A percentile compares a stretch with the other conserved stretches of the same genome.
Evolutionary conservation across 2,888 invertebrate species (phyloP).

Genomic region (Calliscelio sp.): DNA sequence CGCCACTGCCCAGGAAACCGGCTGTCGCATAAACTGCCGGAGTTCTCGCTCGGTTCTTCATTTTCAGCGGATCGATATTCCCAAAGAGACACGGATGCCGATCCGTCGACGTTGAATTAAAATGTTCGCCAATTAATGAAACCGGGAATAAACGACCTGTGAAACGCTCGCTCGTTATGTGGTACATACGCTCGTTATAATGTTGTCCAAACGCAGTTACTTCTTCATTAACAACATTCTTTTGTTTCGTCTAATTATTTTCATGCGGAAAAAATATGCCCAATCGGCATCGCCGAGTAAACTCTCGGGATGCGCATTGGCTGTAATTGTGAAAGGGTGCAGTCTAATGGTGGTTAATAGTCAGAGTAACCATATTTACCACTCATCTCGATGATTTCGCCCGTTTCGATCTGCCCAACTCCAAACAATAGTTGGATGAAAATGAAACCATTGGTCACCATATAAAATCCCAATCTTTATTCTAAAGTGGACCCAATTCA

Average conservation of each 20-base stretch:
- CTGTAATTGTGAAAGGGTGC: background rate
- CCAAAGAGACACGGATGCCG: constrained; percentile 65
- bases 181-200: constrained; percentile 59
- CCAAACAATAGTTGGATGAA: too few relatives aligned
- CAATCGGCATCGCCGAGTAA: background rate
- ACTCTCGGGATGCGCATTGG: background rate
- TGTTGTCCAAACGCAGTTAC: constrained; percentile 60
- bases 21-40: constrained; percentile 64
- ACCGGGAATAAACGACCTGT: constrained; percentile 70
- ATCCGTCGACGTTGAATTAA: constrained; percentile 62
- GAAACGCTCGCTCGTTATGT: constrained; percentile 65
- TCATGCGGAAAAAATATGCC: constrained; percentile 1
- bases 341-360: too few relatives aligned
- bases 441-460: too few relatives aligned
- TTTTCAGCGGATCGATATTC: constrained; percentile 70
- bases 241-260: constrained; percentile 58
- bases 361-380: too few relatives aligned
- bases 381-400: too few relatives aligned
- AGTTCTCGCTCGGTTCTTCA: constrained; percentile 64
- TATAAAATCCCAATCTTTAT: too few relatives aligned
- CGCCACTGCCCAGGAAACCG: constrained; percentile 75
- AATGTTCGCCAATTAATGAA: constrained; percentile 74
- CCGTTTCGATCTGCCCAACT: too few relatives aligned
- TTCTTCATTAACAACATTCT: constrained; percentile 66
- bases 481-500: too few relatives aligned